Evolutionary conservation across 2,888 invertebrate species (phyloP), one percentile per base, ranked within the genome.

Genomic region (Acheta domesticus): DNA sequence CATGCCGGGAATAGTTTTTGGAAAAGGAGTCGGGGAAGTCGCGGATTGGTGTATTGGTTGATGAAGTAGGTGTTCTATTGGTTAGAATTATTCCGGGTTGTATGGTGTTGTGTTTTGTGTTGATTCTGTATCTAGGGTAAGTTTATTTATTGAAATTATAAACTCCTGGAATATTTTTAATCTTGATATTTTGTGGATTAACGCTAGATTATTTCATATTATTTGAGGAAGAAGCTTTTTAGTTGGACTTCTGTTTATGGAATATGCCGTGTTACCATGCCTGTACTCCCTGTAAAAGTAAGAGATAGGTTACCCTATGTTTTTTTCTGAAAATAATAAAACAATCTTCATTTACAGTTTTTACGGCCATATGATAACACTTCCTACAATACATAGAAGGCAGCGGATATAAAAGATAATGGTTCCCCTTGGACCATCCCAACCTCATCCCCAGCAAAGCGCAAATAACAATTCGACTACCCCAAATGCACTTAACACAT

Each of bases 371-470:
- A 62, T 62, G 62, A 62, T 62, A 62, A 62, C 62, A 36, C 62
- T 19, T 62, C 62, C n/a, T 62, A 19, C 16, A 14, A n/a, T 19
- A 62, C 62, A 62, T n/a, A 14, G 14, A 62, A 14, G 62, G n/a
- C n/a, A 4, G 62, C n/a, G 62, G 62, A 62, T 62, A 62, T n/a
- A 62, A 12, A 62, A 62, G 62, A 86, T 83, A 83, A 93, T 93
- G 93, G 91, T 93, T 88, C 92, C 92, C 85, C 89, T 93, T 86
- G 92, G 92, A 85, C 90, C 91, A 84, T 90, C 91, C 85, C 90
- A 91, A 84, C 91, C 88, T 77, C 90, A 89, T 84, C 87, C 88
- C 49, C 79, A 79, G 48, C 77, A 76, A 23, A 80, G 79, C 20
- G 21, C 81, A 48, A 82, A 82, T 77, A 81, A 48, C n/a, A 81